phyloP scores from a whole-genome alignment of 1,140 invertebrate species.

The Globodera rostochiensis region DNA sequence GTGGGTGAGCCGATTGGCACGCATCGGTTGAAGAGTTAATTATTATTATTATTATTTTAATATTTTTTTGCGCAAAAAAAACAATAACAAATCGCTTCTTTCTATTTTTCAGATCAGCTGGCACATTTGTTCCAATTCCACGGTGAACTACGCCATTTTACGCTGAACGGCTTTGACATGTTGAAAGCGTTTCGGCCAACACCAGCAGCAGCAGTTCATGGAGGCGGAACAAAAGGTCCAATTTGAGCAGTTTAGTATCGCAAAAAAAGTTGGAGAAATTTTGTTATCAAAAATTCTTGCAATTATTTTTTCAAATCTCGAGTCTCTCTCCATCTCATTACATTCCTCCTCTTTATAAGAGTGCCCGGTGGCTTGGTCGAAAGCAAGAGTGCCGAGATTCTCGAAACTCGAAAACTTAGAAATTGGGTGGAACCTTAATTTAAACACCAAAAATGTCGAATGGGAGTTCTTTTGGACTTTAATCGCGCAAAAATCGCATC shows the following conservation, averaged over 20 bases:
- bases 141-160: constrained; percentile 17
- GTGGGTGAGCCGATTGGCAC: constrained; percentile 20
- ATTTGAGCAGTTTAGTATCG: neutral
- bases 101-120: constrained; percentile 1
- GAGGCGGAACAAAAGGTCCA: neutral
- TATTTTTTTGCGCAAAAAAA: neutral
- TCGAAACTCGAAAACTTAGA: too few species aligned
- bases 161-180: constrained; percentile 25
- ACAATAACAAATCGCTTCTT: neutral
- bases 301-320: neutral
- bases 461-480: too few species aligned
- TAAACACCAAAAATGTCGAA: too few species aligned
- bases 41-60: too few species aligned
- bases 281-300: neutral
- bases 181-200: constrained; percentile 6
- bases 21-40: constrained; percentile 3
- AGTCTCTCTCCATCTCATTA: too few species aligned
- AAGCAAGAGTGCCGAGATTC: neutral
- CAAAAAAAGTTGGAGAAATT: neutral
- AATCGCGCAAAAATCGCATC: too few species aligned
- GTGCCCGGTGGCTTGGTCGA: neutral
- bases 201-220: neutral
- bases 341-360: too few species aligned
- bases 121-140: constrained; percentile 23
- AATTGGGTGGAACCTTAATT: too few species aligned